Conservation (phyloP, 2,113 vertebrate genomes). For the Empidonax alnorum region DNA sequence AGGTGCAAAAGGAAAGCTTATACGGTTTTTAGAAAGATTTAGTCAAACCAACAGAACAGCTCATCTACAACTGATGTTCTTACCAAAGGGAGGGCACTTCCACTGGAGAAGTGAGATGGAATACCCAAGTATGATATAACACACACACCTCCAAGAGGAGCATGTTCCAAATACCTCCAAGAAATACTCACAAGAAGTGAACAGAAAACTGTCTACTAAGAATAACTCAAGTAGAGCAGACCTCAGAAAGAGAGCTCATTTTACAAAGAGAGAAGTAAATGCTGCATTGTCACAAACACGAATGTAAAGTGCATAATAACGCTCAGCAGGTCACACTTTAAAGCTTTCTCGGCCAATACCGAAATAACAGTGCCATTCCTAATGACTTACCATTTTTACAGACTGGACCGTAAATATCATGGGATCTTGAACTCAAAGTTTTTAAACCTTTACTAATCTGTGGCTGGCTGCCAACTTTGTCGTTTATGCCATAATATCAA, state of each 20-base stretch:
- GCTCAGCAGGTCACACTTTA: not conserved
- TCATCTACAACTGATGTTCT: not conserved
- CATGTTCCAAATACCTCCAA: not conserved
- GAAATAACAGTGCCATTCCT: not conserved
- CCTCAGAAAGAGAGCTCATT: fast-evolving
- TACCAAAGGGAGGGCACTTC: not conserved
- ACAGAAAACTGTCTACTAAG: not conserved
- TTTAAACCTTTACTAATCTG: not conserved
- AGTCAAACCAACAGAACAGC: not conserved
- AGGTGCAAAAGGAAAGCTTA: not conserved
- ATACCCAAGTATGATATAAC: not conserved
- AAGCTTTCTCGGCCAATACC: not conserved
- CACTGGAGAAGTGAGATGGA: not conserved
- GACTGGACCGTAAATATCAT: not conserved
- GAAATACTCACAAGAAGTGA: not conserved
- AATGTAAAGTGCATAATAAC: not conserved
- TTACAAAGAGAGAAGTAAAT: not conserved
- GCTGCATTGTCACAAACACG: not conserved
- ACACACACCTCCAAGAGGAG: not conserved
- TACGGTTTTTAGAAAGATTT: not conserved
- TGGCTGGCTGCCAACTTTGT: not conserved
- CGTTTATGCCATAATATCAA: not conserved
- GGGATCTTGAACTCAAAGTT: not conserved
- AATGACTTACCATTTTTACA: not conserved
- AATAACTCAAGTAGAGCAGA: not conserved